These are phyloP conservation scores for Myoxocephalus aenaeus DNA, from an alignment of 2,797 vertebrate genomes.

Conservation along the genomic window DNA sequence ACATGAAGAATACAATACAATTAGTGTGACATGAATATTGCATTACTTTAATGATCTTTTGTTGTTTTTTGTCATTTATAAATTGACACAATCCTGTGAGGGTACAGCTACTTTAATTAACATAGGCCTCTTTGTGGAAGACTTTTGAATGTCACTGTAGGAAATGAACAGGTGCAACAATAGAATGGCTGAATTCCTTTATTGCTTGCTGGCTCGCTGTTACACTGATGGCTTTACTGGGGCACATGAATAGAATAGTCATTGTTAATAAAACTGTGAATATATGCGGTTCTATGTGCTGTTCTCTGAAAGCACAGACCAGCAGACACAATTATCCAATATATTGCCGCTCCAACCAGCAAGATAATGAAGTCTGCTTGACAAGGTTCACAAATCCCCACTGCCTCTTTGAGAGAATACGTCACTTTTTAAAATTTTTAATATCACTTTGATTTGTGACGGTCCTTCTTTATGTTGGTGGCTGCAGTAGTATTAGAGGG, in stretches of 20 bases:
- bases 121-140: neutral
- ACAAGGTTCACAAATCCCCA: slow-evolving; percentile 39
- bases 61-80: neutral
- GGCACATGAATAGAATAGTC: neutral
- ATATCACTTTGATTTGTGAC: slow-evolving; percentile 14
- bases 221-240: neutral
- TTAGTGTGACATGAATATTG: neutral
- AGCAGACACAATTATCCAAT: slow-evolving; percentile 18
- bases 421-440: neutral
- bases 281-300: neutral
- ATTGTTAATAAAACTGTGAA: slow-evolving; percentile 4
- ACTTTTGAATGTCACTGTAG: neutral
- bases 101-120: neutral
- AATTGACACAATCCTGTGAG: neutral
- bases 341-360: slow-evolving; percentile 19
- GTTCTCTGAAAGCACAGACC: neutral
- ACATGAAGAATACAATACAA: neutral
- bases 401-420: neutral
- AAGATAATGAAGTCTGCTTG: slow-evolving; percentile 19
- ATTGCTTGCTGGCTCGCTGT: slow-evolving; percentile 1
- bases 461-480: neutral
- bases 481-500: neutral
- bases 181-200: neutral
- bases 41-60: neutral
- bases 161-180: neutral